phyloP scores from a whole-genome alignment of 2,113 vertebrate species.

The Gnathonemus echidnorhynchus region DNA sequence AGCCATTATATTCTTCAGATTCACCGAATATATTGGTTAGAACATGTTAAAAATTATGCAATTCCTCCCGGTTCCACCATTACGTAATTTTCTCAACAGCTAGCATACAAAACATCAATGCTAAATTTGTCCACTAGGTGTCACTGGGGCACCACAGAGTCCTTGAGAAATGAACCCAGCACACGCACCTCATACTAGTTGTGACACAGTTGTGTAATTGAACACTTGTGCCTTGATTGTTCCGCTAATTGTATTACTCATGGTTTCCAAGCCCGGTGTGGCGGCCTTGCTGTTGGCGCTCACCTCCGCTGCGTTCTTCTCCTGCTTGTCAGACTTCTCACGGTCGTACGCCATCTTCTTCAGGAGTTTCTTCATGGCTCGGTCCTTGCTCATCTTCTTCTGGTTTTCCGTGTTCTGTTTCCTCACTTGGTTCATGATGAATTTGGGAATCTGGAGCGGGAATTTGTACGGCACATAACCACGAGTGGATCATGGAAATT shows the following conservation, averaged over 20 bases:
- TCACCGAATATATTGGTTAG: not conserved
- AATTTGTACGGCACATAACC: not conserved
- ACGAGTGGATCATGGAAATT: not conserved
- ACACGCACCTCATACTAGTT: not conserved
- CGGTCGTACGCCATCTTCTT: constrained; percentile 90
- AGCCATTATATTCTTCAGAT: not conserved
- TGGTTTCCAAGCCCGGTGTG: not conserved
- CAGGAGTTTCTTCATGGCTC: constrained; percentile 79
- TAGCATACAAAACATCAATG: constrained; percentile 28
- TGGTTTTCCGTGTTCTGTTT: constrained; percentile 80
- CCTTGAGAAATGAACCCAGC: not conserved
- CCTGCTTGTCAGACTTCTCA: constrained; percentile 69
- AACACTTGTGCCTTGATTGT: not conserved
- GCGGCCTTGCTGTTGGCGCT: constrained; percentile 32
- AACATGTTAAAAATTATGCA: not conserved
- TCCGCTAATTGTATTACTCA: not conserved
- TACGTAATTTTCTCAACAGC: constrained; percentile 12
- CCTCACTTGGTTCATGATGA: constrained; percentile 87
- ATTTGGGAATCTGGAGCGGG: constrained; percentile 80
- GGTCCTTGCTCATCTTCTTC: constrained; percentile 73
- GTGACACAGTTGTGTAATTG: not conserved
- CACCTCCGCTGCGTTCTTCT: constrained; percentile 66
- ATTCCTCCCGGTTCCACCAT: not conserved
- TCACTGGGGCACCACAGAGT: constrained; percentile 45
- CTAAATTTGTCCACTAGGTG: constrained; percentile 60